Evolutionary conservation across 2,113 vertebrate genomes (phyloP).

Genomic region (Manacus vitellinus): DNA sequence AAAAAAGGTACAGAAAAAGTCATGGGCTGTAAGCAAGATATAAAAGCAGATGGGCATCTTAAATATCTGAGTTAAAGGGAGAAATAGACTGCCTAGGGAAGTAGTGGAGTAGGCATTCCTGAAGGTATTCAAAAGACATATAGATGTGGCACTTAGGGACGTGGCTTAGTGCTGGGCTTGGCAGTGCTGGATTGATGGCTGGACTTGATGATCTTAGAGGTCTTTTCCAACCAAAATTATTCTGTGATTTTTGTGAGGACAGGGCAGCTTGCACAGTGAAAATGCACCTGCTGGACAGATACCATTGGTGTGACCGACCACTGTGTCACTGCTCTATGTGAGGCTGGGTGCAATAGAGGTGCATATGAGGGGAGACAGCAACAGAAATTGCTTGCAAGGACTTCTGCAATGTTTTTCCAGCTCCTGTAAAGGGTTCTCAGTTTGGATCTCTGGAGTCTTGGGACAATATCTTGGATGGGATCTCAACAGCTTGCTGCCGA

Average conservation of each 20-base stretch:
- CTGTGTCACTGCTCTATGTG: not conserved
- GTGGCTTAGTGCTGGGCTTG: not conserved
- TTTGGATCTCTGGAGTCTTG: not conserved
- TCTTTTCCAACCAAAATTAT: not conserved
- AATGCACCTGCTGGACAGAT: not conserved
- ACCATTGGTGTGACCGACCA: not conserved
- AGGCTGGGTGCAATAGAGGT: not conserved
- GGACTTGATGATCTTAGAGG: not conserved
- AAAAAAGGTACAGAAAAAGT: not conserved
- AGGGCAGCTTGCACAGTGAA: not conserved
- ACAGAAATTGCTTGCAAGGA: not conserved
- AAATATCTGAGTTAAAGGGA: not conserved
- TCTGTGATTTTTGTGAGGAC: not conserved
- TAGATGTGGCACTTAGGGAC: not conserved
- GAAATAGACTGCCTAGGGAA: not conserved
- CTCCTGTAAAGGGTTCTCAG: not conserved
- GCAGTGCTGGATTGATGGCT: not conserved
- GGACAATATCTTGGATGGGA: not conserved
- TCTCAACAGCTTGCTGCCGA: not conserved
- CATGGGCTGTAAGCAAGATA: not conserved
- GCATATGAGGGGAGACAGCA: not conserved
- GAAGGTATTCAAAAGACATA: not conserved
- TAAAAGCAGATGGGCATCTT: not conserved
- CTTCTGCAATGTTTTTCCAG: not conserved
- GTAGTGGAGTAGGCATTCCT: not conserved